Percentiles rank a stretch among this genome's conserved stretches.
These are phyloP conservation scores for Eupithecia tripunctaria DNA, from an alignment of 2,888 invertebrate genomes.

Conservation along the genomic window DNA sequence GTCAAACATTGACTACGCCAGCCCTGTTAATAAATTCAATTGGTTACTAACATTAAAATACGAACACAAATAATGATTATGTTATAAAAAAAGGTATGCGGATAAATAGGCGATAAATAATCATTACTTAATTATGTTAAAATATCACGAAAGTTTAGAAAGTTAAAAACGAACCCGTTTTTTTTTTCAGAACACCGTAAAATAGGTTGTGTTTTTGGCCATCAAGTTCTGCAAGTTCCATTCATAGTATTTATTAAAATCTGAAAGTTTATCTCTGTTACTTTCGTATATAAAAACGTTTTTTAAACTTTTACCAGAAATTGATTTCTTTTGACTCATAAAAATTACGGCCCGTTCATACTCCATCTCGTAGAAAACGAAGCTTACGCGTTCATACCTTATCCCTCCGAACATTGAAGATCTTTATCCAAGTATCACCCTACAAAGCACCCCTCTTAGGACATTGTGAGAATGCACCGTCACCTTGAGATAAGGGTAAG, in stretches of 20 bases:
- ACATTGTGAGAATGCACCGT: slow-evolving; percentile 30
- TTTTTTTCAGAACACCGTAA: too few relatives aligned
- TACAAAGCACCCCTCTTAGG: slow-evolving; percentile 7
- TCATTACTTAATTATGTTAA: too few relatives aligned
- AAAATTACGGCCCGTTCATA: background rate
- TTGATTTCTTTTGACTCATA: background rate
- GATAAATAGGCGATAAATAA: too few relatives aligned
- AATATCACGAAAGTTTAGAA: too few relatives aligned
- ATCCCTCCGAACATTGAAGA: background rate
- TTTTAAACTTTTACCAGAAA: background rate
- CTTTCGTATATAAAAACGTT: background rate
- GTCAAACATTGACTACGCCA: too few relatives aligned
- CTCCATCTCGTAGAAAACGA: background rate
- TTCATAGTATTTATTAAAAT: background rate
- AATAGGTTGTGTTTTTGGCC: too few relatives aligned
- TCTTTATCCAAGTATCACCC: background rate
- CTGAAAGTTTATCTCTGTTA: background rate
- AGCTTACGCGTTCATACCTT: background rate
- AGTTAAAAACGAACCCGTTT: too few relatives aligned
- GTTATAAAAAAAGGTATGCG: too few relatives aligned
- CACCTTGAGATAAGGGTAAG: slow-evolving; percentile 38
- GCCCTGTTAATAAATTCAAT: too few relatives aligned
- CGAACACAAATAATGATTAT: too few relatives aligned
- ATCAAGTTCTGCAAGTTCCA: too few relatives aligned
- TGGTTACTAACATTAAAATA: too few relatives aligned